A percentile compares a stretch with the other conserved stretches of the same genome.
These are phyloP conservation scores for Aethina tumida DNA, from an alignment of 1,140 invertebrate species.

Conservation along the genomic window DNA sequence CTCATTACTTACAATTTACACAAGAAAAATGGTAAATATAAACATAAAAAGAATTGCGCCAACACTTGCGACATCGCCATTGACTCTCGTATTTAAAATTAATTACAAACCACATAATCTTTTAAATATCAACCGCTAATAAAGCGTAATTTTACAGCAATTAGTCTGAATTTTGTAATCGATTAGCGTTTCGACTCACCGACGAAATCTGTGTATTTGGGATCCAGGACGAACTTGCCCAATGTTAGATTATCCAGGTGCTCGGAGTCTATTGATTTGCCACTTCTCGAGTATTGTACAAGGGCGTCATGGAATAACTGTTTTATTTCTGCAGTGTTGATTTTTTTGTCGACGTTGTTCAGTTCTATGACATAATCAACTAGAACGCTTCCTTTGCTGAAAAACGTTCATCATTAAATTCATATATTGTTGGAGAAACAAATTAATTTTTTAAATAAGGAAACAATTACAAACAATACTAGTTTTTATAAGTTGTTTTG, in stretches of 20 bases:
- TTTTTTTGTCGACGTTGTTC: slow-evolving; percentile 58
- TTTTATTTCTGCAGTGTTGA: slow-evolving; percentile 74
- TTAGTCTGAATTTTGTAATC: no score
- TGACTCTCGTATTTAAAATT: no score
- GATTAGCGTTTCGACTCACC: slow-evolving; percentile 52
- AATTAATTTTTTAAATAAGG: slow-evolving; percentile 12
- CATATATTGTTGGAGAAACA: no score
- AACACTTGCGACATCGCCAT: no score
- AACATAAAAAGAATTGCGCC: no score
- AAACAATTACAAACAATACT: slow-evolving; percentile 12
- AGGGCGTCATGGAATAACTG: slow-evolving; percentile 72
- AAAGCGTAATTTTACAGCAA: no score
- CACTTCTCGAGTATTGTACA: slow-evolving; percentile 43
- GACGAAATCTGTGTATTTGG: slow-evolving; percentile 79
- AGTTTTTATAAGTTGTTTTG: neutral
- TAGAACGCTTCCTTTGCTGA: slow-evolving; percentile 69
- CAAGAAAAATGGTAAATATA: no score
- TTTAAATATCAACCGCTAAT: no score
- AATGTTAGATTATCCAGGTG: slow-evolving; percentile 52
- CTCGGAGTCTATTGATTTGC: slow-evolving; percentile 37
- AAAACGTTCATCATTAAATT: slow-evolving; percentile 5
- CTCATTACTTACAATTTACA: no score
- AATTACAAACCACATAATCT: no score
- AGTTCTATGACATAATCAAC: slow-evolving; percentile 82
- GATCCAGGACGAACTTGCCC: slow-evolving; percentile 73